phyloP scores from a whole-genome alignment of 2,888 invertebrate species.

The Thera obeliscata region DNA sequence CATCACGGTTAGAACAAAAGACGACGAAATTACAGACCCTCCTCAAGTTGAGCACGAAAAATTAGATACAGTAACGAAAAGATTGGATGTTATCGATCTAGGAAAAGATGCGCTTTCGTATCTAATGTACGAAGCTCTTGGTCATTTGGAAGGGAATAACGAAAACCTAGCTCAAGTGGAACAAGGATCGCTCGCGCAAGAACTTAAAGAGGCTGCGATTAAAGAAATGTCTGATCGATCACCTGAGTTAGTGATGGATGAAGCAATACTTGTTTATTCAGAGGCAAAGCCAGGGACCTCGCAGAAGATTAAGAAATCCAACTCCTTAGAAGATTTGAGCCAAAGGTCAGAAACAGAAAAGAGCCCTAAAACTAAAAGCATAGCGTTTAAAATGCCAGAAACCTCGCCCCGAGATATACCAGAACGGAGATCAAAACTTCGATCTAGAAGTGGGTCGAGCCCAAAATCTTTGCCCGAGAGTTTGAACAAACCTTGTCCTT shows the following conservation, averaged over 20 bases:
- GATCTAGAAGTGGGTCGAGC: constrained; percentile 72
- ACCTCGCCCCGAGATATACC: constrained; percentile 76
- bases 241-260: constrained; percentile 73
- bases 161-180: constrained; percentile 45
- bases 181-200: constrained; percentile 65
- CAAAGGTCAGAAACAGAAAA: constrained; percentile 55
- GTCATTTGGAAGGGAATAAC: constrained; percentile 55
- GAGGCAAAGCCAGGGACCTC: constrained; percentile 64
- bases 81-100: constrained; percentile 64
- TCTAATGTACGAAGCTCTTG: constrained; percentile 63
- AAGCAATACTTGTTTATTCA: constrained; percentile 62
- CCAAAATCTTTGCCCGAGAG: constrained; percentile 79
- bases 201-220: constrained; percentile 69
- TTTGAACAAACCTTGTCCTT: constrained; percentile 69
- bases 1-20: constrained; percentile 16
- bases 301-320: constrained; percentile 71
- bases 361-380: constrained; percentile 66
- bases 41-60: constrained; percentile 35
- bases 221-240: constrained; percentile 73
- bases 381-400: constrained; percentile 75
- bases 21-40: constrained; percentile 47
- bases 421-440: constrained; percentile 61
- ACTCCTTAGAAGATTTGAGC: constrained; percentile 71
- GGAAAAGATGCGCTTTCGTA: constrained; percentile 77
- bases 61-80: constrained; percentile 42